Base-by-base conservation (phyloP, 2,888 invertebrate genomes). In the Chelonus formosanus region DNA sequence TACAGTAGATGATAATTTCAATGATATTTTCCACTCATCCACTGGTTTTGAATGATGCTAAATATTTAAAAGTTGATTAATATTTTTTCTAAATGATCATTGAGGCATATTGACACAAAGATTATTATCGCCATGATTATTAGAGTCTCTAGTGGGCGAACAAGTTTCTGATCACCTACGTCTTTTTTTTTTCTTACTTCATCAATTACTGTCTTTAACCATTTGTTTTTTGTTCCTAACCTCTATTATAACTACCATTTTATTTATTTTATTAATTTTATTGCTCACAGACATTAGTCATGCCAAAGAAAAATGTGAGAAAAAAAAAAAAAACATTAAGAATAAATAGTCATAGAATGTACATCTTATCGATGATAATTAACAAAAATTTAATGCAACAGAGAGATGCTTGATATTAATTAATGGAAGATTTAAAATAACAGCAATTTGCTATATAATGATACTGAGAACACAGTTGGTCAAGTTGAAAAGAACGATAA, bases 91-190 rank as follows among this genome's bases (percentile, higher is more conserved):
- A 20, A 44, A 65, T 65, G 48, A 65, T 65, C 50, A 54, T 54
- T 44, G 60, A 65, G 44, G 65, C 56, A 52, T 65, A 65, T 65
- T 61, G 56, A 58, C 50, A 52, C 48, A 34, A 43, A 53, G 58
- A 64, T 64, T 64, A 64, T 64, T 64, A 58, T 64, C 58, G 45
- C 31, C 8, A 43, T 52, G 61, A 64, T 64, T 64, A 64, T 58
- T 58, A 44, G 48, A 48, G n/a, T 8, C 8, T 7, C 64, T 32
- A 40, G 60, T 61, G 61, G 65, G 65, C 65, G 61, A 61, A 60
- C 54, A 54, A 52, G 55, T 48, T 61, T 55, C 56, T 44, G 55
- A 65, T 65, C 65, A 65, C 56, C 65, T 60, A 65, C 50, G 56
- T 54, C 48, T 53, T 64, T 58, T 64, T 64, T 64, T 55, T 45